Base-by-base conservation (phyloP, 1,140 invertebrate species). In the Drosophila nasuta region DNA sequence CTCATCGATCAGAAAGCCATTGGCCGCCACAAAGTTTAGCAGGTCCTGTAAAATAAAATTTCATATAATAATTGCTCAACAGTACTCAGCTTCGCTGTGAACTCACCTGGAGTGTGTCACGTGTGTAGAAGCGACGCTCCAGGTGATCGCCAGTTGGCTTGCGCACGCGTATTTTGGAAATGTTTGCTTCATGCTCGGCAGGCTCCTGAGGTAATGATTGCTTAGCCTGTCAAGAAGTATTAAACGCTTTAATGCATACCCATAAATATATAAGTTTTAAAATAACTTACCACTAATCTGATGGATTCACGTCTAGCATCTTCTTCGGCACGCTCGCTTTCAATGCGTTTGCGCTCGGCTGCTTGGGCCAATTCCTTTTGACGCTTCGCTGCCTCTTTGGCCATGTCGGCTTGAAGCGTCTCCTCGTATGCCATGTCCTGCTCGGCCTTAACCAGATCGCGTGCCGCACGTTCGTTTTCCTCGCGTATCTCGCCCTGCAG, bases 361-460 rank as follows among this genome's bases (percentile, higher is more conserved):
- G 94, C 94, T 75, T 95, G 94, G 60, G 95, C 94, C 73, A 95
- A 92, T 89, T 96, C 96, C 93, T 96, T 95, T 82, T 95, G 94
- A 62, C 95, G 94, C 93, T 96, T 97, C 2, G 96, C 95, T 93
- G 97, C 96, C 93, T 97, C 97, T 94, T 97, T 97, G 38, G 96
- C 96, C 95, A 96, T 96, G 93, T 99, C 98, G 11, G 96, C 97
- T 89, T 96, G 96, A 52, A 99, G 94, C 81, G 97, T 98, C 89
- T 95, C 95, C 93, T 97, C 95, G 93, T 98, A 99, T 0, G 98
- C 98, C 92, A 95, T 95, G 93, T 99, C 98, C 93, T 99, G 98
- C 93, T 99, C 97, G 76, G 95, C 94, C 93, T 98, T 98, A 10
- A 99, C 97, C 78, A 94, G 94, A 93, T 99, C 97, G 77, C 98